Percentiles rank a stretch among this genome's conserved stretches.
Evolutionary conservation across 2,797 vertebrate genomes (phyloP).

Genomic region (Echiichthys vipera): DNA sequence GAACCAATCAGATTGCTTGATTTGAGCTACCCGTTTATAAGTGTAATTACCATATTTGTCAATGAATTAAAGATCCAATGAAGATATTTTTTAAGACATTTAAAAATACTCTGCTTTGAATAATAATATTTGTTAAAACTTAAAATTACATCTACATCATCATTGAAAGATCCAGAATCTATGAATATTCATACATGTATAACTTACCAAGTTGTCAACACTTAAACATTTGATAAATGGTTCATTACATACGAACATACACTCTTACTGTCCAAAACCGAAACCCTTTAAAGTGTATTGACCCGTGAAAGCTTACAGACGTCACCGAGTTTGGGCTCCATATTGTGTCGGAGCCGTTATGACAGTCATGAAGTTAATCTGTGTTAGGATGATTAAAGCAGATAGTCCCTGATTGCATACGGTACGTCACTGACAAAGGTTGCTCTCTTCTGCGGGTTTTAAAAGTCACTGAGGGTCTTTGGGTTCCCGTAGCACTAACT

Average conservation of each 20-base stretch:
- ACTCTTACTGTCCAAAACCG: too few species aligned
- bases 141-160: neutral
- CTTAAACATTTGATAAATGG: neutral
- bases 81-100: neutral
- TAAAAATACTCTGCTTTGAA: neutral
- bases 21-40: too few species aligned
- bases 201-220: neutral
- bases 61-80: neutral
- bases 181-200: neutral
- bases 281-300: neutral
- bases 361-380: constrained; percentile 21
- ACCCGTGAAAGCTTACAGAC: neutral
- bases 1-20: too few species aligned
- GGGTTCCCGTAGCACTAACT: neutral
- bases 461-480: constrained; percentile 29
- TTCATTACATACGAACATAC: too few species aligned
- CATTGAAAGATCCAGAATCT: neutral
- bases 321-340: neutral
- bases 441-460: constrained; percentile 27
- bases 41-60: neutral
- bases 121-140: neutral
- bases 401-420: neutral
- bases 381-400: constrained; percentile 21
- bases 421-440: neutral
- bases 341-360: constrained; percentile 7